Base-by-base conservation (phyloP, 1,140 invertebrate genomes). In the Alviniconcha marisindica region DNA sequence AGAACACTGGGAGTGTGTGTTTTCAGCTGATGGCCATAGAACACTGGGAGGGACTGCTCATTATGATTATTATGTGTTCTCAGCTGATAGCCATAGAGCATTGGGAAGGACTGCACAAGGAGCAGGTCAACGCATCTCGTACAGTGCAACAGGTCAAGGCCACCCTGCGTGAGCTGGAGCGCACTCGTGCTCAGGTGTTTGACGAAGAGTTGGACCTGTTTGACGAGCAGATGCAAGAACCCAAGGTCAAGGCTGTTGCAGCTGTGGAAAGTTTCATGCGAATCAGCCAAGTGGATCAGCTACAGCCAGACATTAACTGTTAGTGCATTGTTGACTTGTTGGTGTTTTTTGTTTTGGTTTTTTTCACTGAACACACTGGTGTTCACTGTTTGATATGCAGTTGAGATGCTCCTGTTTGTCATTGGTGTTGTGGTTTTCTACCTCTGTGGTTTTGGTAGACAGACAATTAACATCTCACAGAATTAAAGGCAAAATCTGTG, bases 131-230 rank as follows among this genome's bases (percentile, higher is more conserved):
- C 86, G 88, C 90, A 5, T 85, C 89, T 18, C 78, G 91, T 36
- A 92, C 91, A 12, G 86, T 92, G 10, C 91, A 92, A 82, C 91
- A 92, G 83, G 89, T 92, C 10, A 88, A 89, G 42, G 89, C 90
- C 12, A 92, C 91, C 69, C 83, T 92, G 0, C 83, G 85, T 15
- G 91, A 92, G 60, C 89, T 92, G 24, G 90, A 92, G 81, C 91
- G 89, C 74, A 85, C 87, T 0, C 63, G 90, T 48, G 76, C 84
- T 33, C 88, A 90, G 77, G 86, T 89, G 10, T n/a, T 73, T 69
- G 90, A 91, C 33, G 89, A 88, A 18, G 91, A 91, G 63, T 15
- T 91, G 10, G 78, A 85, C 14, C 78, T 83, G 33, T 91, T 91
- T 88, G 90, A 91, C 71, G 48, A 48, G 4, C 88, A 84, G 81